Evolutionary conservation across 2,888 invertebrate genomes (phyloP).

Genomic region (Latrodectus elegans): DNA sequence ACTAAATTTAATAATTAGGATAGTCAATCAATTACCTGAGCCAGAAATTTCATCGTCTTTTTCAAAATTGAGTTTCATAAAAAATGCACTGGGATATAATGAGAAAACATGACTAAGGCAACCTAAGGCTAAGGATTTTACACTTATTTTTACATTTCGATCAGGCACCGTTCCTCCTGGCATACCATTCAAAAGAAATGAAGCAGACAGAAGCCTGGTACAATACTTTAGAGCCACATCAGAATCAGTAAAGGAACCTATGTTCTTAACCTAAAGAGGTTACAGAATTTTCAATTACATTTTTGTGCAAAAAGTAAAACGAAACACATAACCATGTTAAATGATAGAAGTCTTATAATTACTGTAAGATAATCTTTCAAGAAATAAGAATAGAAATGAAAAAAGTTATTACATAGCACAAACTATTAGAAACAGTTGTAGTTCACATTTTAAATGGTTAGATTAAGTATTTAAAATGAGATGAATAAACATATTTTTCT

Average conservation of each 20-base stretch:
- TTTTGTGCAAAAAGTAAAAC: too few species aligned
- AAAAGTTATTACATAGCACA: too few species aligned
- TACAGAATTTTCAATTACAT: too few species aligned
- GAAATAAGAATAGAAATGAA: too few species aligned
- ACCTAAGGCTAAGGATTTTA: slow-evolving; percentile 89
- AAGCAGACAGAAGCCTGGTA: slow-evolving; percentile 82
- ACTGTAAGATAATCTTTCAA: too few species aligned
- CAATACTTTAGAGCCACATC: slow-evolving; percentile 83
- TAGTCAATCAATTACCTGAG: slow-evolving; percentile 9
- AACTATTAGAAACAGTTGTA: too few species aligned
- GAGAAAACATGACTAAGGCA: slow-evolving; percentile 86
- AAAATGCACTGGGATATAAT: slow-evolving; percentile 84
- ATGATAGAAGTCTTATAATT: too few species aligned
- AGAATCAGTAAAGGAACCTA: slow-evolving; percentile 81
- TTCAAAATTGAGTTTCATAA: slow-evolving; percentile 77
- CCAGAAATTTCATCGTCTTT: slow-evolving; percentile 55
- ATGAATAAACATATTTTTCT: too few species aligned
- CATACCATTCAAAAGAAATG: slow-evolving; percentile 83
- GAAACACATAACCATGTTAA: too few species aligned
- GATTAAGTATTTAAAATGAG: too few species aligned
- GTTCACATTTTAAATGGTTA: too few species aligned
- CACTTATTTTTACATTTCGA: slow-evolving; percentile 87
- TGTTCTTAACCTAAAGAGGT: slow-evolving; percentile 78
- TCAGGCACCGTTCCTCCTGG: slow-evolving; percentile 81
- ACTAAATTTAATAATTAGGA: too few species aligned